These are phyloP conservation scores for Protobothrops mucrosquamatus DNA, from an alignment of 2,113 vertebrate species.

Conservation along the genomic window DNA sequence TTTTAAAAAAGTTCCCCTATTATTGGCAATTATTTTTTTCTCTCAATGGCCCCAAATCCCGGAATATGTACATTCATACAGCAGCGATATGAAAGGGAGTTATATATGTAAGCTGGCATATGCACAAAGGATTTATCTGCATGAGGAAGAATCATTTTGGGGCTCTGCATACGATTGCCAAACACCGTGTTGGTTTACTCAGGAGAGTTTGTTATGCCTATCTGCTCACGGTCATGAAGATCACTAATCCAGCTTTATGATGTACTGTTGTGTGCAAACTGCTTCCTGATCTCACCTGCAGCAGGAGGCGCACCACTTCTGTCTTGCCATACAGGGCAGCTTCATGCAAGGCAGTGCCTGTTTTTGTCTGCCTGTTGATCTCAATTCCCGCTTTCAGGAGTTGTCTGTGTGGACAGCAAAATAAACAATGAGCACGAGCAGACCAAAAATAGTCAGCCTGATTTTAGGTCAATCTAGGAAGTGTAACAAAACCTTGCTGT, in stretches of 20 bases:
- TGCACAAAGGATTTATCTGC: neutral
- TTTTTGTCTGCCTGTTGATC: slow-evolving; percentile 92
- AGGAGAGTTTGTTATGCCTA: neutral
- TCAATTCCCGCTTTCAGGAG: slow-evolving; percentile 90
- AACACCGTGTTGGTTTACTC: neutral
- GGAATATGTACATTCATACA: neutral
- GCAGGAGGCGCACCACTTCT: slow-evolving; percentile 87
- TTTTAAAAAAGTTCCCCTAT: neutral
- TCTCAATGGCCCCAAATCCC: neutral
- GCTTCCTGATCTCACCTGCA: slow-evolving; percentile 75
- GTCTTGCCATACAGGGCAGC: slow-evolving; percentile 92
- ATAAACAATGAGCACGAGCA: neutral
- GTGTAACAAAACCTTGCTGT: neutral
- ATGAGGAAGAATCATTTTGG: neutral
- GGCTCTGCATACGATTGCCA: neutral
- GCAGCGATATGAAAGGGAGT: neutral
- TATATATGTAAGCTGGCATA: neutral
- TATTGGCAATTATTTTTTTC: neutral
- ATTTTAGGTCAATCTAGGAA: neutral
- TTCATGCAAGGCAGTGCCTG: slow-evolving; percentile 89
- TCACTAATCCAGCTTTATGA: neutral
- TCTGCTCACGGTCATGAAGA: neutral
- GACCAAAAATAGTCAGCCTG: neutral
- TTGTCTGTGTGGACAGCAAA: slow-evolving; percentile 69
- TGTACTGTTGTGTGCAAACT: neutral